phyloP scores from a whole-genome alignment of 2,113 vertebrate genomes.

The Rana temporaria region DNA sequence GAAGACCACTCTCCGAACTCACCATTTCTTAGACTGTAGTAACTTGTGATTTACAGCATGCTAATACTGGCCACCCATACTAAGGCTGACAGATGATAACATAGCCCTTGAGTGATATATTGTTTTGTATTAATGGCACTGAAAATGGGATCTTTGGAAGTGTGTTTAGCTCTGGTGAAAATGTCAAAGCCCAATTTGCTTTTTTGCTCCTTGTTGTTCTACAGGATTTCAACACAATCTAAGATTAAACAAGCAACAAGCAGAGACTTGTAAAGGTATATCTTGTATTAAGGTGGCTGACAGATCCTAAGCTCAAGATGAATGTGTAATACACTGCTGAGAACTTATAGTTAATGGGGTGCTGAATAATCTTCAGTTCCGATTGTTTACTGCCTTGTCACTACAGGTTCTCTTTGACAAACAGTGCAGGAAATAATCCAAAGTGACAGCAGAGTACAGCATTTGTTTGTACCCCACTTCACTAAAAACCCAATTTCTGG shows the following conservation, averaged over 20 bases:
- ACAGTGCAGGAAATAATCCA: too few species aligned
- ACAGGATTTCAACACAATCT: conserved; percentile 2
- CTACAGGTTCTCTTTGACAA: neutral
- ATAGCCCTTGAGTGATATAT: conserved; percentile 26
- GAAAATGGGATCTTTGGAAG: conserved; percentile 9
- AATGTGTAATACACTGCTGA: neutral
- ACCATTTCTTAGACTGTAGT: neutral
- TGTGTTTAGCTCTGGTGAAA: conserved; percentile 9
- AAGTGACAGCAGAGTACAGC: too few species aligned
- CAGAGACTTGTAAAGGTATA: conserved; percentile 10
- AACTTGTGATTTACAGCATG: neutral
- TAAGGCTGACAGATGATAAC: conserved; percentile 14
- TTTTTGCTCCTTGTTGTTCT: conserved; percentile 13
- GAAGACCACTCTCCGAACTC: neutral
- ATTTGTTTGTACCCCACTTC: too few species aligned
- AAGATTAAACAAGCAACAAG: conserved; percentile 1
- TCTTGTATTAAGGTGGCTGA: conserved; percentile 7
- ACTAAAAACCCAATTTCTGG: too few species aligned
- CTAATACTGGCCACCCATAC: conserved; percentile 23
- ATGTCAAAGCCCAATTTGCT: conserved; percentile 4
- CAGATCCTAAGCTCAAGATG: conserved; percentile 17
- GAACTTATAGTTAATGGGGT: conserved; percentile 30
- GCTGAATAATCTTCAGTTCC: conserved; percentile 11
- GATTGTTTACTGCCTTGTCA: neutral
- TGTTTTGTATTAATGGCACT: conserved; percentile 27